phyloP scores from a whole-genome alignment of 1,140 invertebrate species.

The Drosophila micromelanica region DNA sequence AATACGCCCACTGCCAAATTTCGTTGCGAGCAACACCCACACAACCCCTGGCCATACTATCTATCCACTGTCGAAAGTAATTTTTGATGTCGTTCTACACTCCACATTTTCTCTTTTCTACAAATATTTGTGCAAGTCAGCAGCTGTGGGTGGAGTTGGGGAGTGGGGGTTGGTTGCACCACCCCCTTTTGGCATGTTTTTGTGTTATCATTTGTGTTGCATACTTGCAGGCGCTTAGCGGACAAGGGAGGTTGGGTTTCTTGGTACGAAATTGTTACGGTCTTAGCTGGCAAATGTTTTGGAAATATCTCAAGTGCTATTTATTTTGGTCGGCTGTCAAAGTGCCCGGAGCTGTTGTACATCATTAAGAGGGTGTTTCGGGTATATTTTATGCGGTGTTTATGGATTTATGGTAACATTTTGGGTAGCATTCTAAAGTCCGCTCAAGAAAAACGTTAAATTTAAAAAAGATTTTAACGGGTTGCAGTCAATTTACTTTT shows the following conservation, averaged over 20 bases:
- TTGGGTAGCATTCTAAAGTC: neutral
- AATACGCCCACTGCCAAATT: conserved; percentile 35
- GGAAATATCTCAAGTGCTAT: conserved; percentile 79
- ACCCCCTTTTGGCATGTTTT: conserved; percentile 40
- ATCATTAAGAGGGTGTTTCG: conserved; percentile 20
- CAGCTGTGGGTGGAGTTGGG: conserved; percentile 18
- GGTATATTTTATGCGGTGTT: conserved; percentile 15
- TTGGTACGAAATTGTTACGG: conserved; percentile 52
- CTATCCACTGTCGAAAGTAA: conserved; percentile 14
- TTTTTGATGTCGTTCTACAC: conserved; percentile 38
- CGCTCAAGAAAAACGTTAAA: neutral
- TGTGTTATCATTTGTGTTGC: conserved; percentile 70
- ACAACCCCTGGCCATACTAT: neutral
- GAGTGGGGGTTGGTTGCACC: conserved; percentile 7
- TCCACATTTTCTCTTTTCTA: conserved; percentile 52
- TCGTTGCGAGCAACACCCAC: conserved; percentile 24
- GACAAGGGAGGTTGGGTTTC: neutral
- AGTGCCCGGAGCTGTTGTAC: conserved; percentile 5
- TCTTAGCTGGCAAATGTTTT: conserved; percentile 75
- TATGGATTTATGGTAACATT: conserved; percentile 16
- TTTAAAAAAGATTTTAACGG: neutral
- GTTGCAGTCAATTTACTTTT: neutral
- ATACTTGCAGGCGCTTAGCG: conserved; percentile 55
- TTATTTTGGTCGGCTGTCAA: conserved; percentile 67
- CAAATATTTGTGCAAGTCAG: conserved; percentile 80